Conservation (phyloP, 2,797 vertebrate species). For the Paramormyrops hopkinsi region DNA sequence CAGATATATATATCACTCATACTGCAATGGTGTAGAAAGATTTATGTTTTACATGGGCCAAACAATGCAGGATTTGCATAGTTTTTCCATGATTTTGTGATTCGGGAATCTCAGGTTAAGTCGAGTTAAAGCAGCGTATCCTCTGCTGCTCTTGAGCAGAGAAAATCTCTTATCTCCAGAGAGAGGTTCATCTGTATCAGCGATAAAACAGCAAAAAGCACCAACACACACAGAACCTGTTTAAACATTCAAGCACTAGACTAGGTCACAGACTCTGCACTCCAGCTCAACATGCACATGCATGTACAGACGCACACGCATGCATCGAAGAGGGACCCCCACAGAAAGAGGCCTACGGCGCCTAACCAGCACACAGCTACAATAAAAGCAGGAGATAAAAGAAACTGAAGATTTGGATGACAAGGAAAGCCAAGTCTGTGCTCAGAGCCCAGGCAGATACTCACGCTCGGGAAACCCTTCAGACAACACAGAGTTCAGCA, state of each 20-base stretch:
- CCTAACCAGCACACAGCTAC: neutral
- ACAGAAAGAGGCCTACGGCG: neutral
- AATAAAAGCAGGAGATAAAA: neutral
- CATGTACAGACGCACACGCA: neutral
- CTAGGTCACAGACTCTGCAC: neutral
- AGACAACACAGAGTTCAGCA: slow-evolving; percentile 26
- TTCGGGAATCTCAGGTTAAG: slow-evolving; percentile 29
- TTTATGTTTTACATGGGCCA: neutral
- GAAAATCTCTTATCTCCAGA: slow-evolving; percentile 1
- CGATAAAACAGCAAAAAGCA: neutral
- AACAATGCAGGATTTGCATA: slow-evolving; percentile 11
- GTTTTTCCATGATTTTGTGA: slow-evolving; percentile 20
- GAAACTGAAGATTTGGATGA: neutral
- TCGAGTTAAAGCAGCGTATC: slow-evolving; percentile 26
- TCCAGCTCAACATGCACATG: neutral
- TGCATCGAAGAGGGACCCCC: neutral
- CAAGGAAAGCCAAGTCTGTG: slow-evolving; percentile 2
- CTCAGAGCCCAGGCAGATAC: slow-evolving; percentile 44
- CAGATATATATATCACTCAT: neutral
- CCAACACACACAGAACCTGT: neutral
- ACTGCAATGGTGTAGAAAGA: neutral
- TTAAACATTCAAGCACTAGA: neutral
- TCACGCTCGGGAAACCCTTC: slow-evolving; percentile 72
- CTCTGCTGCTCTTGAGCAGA: neutral
- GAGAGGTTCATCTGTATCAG: neutral